Evolutionary conservation across 2,113 vertebrate genomes (phyloP), one percentile per base, ranked within the genome.

Genomic region (Lepus timidus): DNA sequence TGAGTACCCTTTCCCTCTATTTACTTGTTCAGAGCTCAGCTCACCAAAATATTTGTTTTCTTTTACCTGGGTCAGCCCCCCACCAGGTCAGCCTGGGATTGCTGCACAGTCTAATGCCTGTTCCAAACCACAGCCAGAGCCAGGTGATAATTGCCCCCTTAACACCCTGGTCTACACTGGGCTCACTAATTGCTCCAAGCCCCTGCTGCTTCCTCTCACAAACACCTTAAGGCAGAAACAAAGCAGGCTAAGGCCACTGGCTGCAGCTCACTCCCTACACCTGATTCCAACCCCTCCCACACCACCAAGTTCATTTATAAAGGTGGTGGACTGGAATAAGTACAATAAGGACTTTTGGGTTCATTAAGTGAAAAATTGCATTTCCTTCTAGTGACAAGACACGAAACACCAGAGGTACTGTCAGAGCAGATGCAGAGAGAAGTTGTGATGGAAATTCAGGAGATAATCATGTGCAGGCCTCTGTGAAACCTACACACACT

Each of bases 131-230:
- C 79, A 85, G 89, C 80, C 61, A 94, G 49, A 83, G 44, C 51
- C 91, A 97, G 61, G 89, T 89, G 85, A 39, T 96, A 96, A 96
- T 31, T 88, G 74, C 36, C 89, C 84, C 85, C 86, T 93, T 90
- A 89, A 85, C 58, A 91, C 62, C 33, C 44, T 81, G 29, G 44
- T 39, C 36, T 85, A n/a, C 62, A 33, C 27, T n/a, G 33, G 85
- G 67, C 5, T 36, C 75, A 84, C 65, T 96, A 68, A 93, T 13
- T 84, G 62, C 23, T 81, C 71, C 62, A 88, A 79, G 58, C 49
- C 61, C 84, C n/a, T 33, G 62, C 58, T 55, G 22, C 71, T 95
- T 73, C 85, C 39, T 95, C 67, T 92, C n/a, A 84, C 74, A 85
- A 91, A 95, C 29, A 75, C 36, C 67, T 44, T 39, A 75, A 85